Evolutionary conservation across 2,797 vertebrate species (phyloP), one percentile per base, ranked within the genome.

Genomic region (Silurus lanzhouensis): DNA sequence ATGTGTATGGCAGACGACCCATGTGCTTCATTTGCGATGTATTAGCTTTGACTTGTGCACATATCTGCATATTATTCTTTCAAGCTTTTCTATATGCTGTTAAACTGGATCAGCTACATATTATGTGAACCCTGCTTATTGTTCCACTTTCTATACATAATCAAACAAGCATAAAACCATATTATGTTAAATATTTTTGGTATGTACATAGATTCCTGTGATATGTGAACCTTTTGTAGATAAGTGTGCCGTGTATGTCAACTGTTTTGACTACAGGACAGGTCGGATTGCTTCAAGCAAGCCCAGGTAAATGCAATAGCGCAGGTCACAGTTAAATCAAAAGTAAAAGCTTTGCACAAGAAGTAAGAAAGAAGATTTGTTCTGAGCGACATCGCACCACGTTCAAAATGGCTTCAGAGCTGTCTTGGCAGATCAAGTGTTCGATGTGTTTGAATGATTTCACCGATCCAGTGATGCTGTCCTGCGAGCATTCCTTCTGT

Each of bases 401-500:
- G 10, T 82, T 61, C 17, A 48, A 46, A 72, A 88, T 89, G 87
- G 6, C 38, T 44, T 77, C 83, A 1, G 19, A 4, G 64, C 79
- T 88, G 79, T 80, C 76, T 6, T 77, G 27, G 63, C 44, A 90
- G 63, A 87, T 88, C 72, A 60, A 82, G 63, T 89, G 89, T 31
- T 77, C 87, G 0, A 1, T 88, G 14, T 89, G 89, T 58, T 68
- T 88, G 64, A 38, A 67, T 14, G 88, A 89, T 82, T 84, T 78
- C 63, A 86, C 57, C 0, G 85, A 89, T 70, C 87, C 87, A 2
- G 81, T 88, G 31, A 85, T 25, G 31, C 86, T 87, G 5, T 20
- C 72, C 22, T 89, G 86, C 9, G 83, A 90, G 61, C 86, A 89
- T 31, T 83, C 82, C 1, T 89, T 82, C 38, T 89, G 86, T 52